Conservation (phyloP, 2,113 vertebrate genomes). For the Platysternon megacephalum region DNA sequence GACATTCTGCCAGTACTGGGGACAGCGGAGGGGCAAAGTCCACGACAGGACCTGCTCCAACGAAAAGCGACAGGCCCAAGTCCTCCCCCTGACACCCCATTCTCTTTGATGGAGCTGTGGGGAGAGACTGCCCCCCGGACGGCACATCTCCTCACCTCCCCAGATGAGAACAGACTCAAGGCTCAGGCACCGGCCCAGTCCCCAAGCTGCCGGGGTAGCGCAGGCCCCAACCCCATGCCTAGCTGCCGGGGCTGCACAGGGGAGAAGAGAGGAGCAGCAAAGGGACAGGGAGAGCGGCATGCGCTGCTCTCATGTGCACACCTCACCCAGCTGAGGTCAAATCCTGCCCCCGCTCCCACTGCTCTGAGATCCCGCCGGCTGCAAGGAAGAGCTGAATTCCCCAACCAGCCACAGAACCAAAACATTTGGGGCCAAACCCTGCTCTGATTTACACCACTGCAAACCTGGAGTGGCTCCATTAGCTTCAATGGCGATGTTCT, state of each 20-base stretch:
- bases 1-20: not conserved
- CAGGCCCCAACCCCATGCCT: no score
- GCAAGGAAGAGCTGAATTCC: not conserved
- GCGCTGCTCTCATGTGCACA: not conserved
- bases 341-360: not conserved
- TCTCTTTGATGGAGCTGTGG: not conserved
- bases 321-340: not conserved
- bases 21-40: not conserved
- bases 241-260: not conserved
- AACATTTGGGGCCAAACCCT: not conserved
- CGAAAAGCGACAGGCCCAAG: not conserved
- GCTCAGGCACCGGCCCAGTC: not conserved
- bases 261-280: not conserved
- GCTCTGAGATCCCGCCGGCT: not conserved
- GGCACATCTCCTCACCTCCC: not conserved
- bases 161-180: not conserved
- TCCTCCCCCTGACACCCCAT: not conserved
- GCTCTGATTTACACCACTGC: no score
- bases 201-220: no score
- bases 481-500: no score
- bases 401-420: not conserved
- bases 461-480: no score
- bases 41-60: not conserved
- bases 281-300: no score
- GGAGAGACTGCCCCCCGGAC: not conserved